Evolutionary conservation across 2,113 vertebrate genomes (phyloP).

Genomic region (Melozone crissalis): DNA sequence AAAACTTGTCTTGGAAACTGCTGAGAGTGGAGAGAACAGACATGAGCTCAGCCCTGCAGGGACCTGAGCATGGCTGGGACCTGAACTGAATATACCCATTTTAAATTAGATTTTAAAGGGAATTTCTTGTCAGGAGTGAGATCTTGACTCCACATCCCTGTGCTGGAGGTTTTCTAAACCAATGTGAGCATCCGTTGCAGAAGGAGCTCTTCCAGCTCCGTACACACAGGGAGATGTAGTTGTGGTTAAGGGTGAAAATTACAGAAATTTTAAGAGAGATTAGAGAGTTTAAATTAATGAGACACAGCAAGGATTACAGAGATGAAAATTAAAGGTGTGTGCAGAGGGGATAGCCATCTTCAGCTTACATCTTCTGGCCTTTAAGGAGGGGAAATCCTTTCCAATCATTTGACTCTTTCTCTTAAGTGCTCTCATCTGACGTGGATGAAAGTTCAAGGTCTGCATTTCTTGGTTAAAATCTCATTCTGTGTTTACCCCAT

Average conservation of each 20-base stretch:
- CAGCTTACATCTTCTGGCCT: not conserved
- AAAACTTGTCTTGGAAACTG: not conserved
- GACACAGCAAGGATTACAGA: not conserved
- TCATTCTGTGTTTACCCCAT: not conserved
- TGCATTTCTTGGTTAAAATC: not conserved
- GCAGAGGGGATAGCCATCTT: not conserved
- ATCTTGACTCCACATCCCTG: not conserved
- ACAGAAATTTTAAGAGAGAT: not conserved
- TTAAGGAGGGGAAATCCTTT: not conserved
- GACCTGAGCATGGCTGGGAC: not conserved
- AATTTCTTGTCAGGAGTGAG: not conserved
- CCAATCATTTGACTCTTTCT: not conserved
- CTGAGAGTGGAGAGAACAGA: not conserved
- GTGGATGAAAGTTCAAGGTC: not conserved
- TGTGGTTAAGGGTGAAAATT: not conserved
- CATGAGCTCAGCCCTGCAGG: not conserved
- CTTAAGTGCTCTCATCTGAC: not conserved
- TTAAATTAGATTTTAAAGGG: not conserved
- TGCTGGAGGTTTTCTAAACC: not conserved
- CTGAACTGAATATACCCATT: not conserved
- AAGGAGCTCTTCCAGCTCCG: not conserved
- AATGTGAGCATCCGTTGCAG: not conserved
- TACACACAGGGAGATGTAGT: not conserved
- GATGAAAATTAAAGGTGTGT: conserved; percentile 5
- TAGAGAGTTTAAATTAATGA: conserved; percentile 19